Evolutionary conservation across 2,797 vertebrate genomes (phyloP), one percentile per base, ranked within the genome.

Genomic region (Pristis pectinata): DNA sequence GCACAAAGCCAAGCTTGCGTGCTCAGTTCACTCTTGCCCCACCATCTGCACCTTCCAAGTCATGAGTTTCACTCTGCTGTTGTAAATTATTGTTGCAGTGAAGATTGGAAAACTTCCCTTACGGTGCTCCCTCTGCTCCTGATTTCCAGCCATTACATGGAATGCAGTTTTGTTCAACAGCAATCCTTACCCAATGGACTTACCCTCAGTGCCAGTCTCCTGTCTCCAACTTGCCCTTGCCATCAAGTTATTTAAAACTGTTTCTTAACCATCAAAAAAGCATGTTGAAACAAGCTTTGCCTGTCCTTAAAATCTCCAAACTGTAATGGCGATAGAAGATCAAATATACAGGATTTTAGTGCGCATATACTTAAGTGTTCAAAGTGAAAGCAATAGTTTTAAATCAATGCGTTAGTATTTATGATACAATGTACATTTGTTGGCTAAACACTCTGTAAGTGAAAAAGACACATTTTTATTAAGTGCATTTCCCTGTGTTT

Each of bases 311-410:
- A 53, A 49, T 74, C 64, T 15, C 44, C 44, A 15, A 94, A 49
- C 11, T 74, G 44, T 34, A 76, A 94, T 74, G 49, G 72, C 30
- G 30, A 44, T 91, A n/a, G 27, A 34, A 74, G 92, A 94, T 94
- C 70, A 94, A 94, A 94, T 76, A 56, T 70, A 93, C 91, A 94
- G 41, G 30, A 70, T 76, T 94, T 76, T 53, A 76, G 67, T 94
- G 70, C 72, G 76, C 44, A 76, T 94, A 27, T 53, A 76, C 94
- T 94, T 76, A 94, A 74, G 17, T 94, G 92, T 94, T 94, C 44
- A 19, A 94, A 9, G 70, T 94, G 24, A 94, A 94, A 56, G 27
- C 6, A 76, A 3, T 94, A 49, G 44, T 53, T 53, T 74, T 74
- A 67, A 74, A 74, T 94, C 70, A 49, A 94, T 53, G 34, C 85